Conservation (phyloP, 1,140 invertebrate genomes). For the Oscheius sp. region DNA sequence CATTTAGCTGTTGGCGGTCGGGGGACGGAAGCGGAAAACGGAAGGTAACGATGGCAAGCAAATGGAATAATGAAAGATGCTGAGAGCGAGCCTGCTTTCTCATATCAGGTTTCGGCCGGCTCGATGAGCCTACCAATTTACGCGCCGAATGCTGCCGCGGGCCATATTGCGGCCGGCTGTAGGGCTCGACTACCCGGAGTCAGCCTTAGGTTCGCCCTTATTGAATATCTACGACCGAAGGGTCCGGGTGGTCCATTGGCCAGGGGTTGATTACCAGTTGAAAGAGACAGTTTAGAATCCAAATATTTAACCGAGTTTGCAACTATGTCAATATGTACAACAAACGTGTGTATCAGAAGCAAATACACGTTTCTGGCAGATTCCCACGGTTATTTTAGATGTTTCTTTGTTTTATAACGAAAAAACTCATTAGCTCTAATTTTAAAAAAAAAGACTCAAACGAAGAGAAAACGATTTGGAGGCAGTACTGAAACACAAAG, state of each 20-base stretch:
- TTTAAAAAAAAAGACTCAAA: too few species aligned
- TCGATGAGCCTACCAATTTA: constrained; percentile 13
- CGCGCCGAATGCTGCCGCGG: constrained; percentile 2
- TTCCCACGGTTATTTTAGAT: constrained; percentile 8
- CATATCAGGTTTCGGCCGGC: constrained; percentile 11
- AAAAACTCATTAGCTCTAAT: too few species aligned
- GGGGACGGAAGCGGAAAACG: constrained; percentile 4
- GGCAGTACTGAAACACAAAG: too few species aligned
- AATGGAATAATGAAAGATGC: constrained; percentile 14
- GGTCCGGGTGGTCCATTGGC: too few species aligned
- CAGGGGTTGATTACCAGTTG: too few species aligned
- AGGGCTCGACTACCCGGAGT: too few species aligned
- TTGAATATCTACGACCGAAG: too few species aligned
- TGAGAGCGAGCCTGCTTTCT: constrained; percentile 11
- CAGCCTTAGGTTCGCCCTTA: too few species aligned
- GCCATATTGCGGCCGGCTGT: constrained; percentile 6
- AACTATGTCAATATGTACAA: constrained; percentile 14
- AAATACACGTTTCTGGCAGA: constrained; percentile 6
- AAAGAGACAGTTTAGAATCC: background rate
- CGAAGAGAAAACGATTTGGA: too few species aligned
- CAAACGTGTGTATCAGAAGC: constrained; percentile 7
- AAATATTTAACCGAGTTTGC: constrained; percentile 14
- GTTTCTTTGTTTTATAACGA: too few species aligned
- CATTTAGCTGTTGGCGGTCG: too few species aligned
- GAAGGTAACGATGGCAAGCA: constrained; percentile 13